Evolutionary conservation across 2,113 vertebrate genomes (phyloP), one percentile per base, ranked within the genome.

Genomic region (Girardinichthys multiradiatus): DNA sequence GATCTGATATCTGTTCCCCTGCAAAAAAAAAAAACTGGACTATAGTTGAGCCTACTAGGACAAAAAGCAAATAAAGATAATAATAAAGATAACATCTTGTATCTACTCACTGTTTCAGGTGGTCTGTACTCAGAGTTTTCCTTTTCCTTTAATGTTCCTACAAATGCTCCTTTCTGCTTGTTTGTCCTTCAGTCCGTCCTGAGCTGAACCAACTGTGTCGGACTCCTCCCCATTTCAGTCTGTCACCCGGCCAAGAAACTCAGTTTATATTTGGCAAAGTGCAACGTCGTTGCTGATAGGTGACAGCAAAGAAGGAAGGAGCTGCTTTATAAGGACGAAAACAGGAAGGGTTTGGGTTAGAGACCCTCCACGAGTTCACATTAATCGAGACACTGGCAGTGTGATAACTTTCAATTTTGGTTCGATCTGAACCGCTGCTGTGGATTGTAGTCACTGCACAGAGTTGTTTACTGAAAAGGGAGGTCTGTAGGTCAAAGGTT

Each of bases 151-250:
- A 33, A 74, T 63, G 68, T 65, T 64, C 59, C 31, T 33, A 7
- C 21, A 29, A 57, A 37, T 82, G 39, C 33, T 84, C 60, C 51
- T 83, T 81, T 48, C 76, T 64, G 74, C 64, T 84, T 68, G 87
- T 92, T 88, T 92, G 93, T 87, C 94, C 94, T 95, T 94, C 90
- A 90, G 86, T 87, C 84, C 83, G 92, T 92, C 92, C 92, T 88
- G 68, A 74, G 15, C 69, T 87, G 69, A 81, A 84, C 89, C 79
- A 48, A 7, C 42, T 12, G 3, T 51, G 60, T 29, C 29, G 76
- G 74, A 76, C 94, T 93, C 93, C 93, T 87, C 92, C 93, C 91
- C 39, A 10, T 57, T 69, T 35, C 74, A 82, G 66, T 59, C 82
- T 92, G 91, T 51, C 63, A 0, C 31, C 30, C 30, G 31, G 92